Evolutionary conservation across 2,113 vertebrate species (phyloP).

Genomic region (Pseudopodoces humilis): DNA sequence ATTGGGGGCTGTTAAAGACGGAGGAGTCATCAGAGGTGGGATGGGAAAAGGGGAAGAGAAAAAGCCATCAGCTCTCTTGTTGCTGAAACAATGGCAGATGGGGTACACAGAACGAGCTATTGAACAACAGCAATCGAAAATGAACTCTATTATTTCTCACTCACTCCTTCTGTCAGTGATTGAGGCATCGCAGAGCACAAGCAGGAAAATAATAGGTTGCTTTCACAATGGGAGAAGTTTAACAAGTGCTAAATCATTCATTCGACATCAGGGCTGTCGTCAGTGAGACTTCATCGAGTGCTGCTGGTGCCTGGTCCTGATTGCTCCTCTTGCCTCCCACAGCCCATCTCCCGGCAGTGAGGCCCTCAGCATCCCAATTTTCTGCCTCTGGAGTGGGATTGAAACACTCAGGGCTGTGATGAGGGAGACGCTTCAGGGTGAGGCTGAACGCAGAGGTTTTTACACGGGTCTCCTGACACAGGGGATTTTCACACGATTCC

Average conservation of each 20-base stretch:
- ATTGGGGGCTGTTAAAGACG: background rate
- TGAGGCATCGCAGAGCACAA: slow-evolving; percentile 78
- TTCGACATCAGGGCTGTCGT: slow-evolving; percentile 46
- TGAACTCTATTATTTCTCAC: slow-evolving; percentile 78
- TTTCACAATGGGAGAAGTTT: slow-evolving; percentile 76
- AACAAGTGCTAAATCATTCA: slow-evolving; percentile 78
- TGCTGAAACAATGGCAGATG: slow-evolving; percentile 30
- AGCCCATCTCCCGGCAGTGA: slow-evolving; percentile 66
- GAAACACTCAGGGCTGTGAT: slow-evolving; percentile 9
- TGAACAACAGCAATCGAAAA: slow-evolving; percentile 67
- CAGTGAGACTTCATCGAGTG: slow-evolving; percentile 31
- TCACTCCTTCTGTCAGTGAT: slow-evolving; percentile 75
- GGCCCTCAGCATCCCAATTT: slow-evolving; percentile 76
- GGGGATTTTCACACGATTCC: background rate
- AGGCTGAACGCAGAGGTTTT: slow-evolving; percentile 22
- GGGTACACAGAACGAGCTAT: background rate
- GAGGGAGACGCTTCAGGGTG: slow-evolving; percentile 24
- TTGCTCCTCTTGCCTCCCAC: slow-evolving; percentile 60
- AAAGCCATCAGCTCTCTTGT: background rate
- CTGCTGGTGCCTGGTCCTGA: slow-evolving; percentile 64
- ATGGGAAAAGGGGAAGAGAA: background rate
- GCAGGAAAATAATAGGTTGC: slow-evolving; percentile 79
- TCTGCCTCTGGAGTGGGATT: slow-evolving; percentile 64
- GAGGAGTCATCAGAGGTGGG: background rate
- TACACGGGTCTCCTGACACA: background rate